Evolutionary conservation across 2,797 vertebrate genomes (phyloP).

Genomic region (Brachymystax lenok): DNA sequence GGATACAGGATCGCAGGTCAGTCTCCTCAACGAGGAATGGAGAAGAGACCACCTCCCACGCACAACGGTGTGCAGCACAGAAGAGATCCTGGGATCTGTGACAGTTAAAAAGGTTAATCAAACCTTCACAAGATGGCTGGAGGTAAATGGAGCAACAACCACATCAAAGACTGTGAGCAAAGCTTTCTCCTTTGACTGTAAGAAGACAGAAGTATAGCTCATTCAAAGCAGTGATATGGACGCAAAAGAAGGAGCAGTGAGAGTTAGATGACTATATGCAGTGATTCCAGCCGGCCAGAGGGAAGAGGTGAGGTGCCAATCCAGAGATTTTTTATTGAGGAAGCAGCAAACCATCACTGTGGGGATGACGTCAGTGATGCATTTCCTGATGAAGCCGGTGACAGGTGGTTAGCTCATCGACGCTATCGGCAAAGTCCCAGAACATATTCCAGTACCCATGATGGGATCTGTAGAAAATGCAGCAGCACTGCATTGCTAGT

Average conservation of each 20-base stretch:
- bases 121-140: conserved; percentile 14
- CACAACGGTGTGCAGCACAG: neutral
- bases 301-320: neutral
- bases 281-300: neutral
- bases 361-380: no score
- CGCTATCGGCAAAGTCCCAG: no score
- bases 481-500: no score
- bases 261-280: neutral
- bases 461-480: no score
- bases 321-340: no score
- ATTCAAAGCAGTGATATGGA: neutral
- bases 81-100: neutral
- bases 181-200: neutral
- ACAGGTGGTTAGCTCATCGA: no score
- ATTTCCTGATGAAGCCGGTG: no score
- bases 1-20: conserved; percentile 30
- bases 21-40: conserved; percentile 25
- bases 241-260: neutral
- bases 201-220: neutral
- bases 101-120: conserved; percentile 8
- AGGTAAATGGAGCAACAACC: neutral
- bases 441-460: no score
- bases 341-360: no score
- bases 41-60: conserved; percentile 5
- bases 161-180: neutral